These are phyloP conservation scores for Lepus timidus DNA, from an alignment of 2,113 vertebrate species.

Conservation along the genomic window DNA sequence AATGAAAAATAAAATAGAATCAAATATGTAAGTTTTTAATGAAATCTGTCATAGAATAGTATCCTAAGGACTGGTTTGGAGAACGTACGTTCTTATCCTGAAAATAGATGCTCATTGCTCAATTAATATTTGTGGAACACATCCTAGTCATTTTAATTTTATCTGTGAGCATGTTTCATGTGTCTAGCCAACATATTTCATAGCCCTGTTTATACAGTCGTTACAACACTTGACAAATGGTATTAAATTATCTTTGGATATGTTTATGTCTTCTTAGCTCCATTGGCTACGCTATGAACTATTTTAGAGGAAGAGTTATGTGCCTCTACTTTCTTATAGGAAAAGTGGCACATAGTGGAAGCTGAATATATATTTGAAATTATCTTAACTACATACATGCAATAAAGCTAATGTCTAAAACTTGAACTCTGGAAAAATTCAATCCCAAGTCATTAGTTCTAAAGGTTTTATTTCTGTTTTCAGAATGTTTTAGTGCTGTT, in stretches of 20 bases:
- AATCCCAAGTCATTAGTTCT: not conserved
- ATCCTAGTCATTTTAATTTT: not conserved
- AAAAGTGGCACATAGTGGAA: not conserved
- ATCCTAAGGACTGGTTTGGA: not conserved
- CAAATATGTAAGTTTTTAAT: not conserved
- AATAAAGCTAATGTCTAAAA: conserved; percentile 7
- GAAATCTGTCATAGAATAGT: not conserved
- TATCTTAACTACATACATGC: not conserved
- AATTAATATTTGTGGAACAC: not conserved
- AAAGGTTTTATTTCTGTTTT: conserved; percentile 47
- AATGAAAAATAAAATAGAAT: conserved; percentile 12
- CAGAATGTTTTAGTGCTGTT: conserved; percentile 1
- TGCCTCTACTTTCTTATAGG: not conserved
- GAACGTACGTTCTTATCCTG: not conserved
- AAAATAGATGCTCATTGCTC: not conserved
- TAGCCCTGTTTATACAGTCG: not conserved
- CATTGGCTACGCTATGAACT: not conserved
- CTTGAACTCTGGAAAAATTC: conserved; percentile 2
- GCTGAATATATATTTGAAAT: not conserved
- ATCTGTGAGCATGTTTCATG: not conserved
- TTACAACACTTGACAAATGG: not conserved
- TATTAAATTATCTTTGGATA: not conserved
- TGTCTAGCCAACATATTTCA: not conserved
- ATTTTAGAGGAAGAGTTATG: not conserved
- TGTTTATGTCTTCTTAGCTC: not conserved